Evolutionary conservation across 2,888 invertebrate genomes (phyloP).

Genomic region (Noctua fimbriata): DNA sequence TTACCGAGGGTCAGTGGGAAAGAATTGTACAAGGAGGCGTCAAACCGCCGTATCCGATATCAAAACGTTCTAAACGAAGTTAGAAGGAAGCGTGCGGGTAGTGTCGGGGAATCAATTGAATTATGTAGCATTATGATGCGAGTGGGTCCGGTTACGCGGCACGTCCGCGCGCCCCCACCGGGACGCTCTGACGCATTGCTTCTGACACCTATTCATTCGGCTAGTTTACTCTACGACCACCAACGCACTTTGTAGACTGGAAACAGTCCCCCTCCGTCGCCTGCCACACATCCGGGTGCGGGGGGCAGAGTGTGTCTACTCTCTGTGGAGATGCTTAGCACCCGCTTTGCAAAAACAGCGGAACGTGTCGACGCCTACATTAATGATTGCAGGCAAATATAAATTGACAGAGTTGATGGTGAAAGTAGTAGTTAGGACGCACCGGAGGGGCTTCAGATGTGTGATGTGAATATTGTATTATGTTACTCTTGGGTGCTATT

Average conservation of each 20-base stretch:
- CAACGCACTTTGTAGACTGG: conserved; percentile 66
- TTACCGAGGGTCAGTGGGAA: conserved; percentile 74
- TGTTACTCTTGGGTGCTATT: conserved; percentile 69
- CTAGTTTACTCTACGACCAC: conserved; percentile 79
- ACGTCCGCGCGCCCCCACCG: conserved; percentile 78
- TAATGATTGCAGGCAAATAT: conserved; percentile 88
- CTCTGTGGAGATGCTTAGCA: conserved; percentile 43
- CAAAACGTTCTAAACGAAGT: conserved; percentile 90
- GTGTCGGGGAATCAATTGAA: conserved; percentile 90
- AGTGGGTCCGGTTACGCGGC: conserved; percentile 86
- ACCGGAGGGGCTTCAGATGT: conserved; percentile 79
- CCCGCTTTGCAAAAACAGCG: conserved; percentile 73
- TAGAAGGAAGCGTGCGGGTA: conserved; percentile 88
- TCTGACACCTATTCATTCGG: conserved; percentile 87
- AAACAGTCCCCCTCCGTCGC: conserved; percentile 65
- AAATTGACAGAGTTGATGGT: conserved; percentile 86
- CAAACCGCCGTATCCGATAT: conserved; percentile 89
- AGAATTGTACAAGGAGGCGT: conserved; percentile 86
- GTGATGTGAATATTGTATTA: conserved; percentile 87
- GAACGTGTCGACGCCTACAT: conserved; percentile 78
- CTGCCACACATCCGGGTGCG: conserved; percentile 51
- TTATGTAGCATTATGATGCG: conserved; percentile 89
- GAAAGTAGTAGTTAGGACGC: conserved; percentile 86
- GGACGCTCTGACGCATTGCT: conserved; percentile 85
- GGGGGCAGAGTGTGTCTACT: conserved; percentile 65